Evolutionary conservation across 2,888 invertebrate genomes (phyloP).

Genomic region (Protodeltote pygarga): DNA sequence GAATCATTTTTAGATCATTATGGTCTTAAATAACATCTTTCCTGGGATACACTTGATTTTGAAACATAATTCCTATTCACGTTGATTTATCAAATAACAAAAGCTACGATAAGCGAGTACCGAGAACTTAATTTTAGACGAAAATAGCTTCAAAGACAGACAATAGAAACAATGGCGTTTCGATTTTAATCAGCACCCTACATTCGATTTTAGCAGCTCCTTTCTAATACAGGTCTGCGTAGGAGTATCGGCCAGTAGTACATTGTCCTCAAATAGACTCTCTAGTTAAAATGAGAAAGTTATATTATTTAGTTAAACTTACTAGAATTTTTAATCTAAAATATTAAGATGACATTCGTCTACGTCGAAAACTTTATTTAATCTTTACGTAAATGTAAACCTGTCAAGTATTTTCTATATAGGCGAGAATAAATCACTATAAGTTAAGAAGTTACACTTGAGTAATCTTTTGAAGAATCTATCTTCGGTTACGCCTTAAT

Average conservation of each 20-base stretch:
- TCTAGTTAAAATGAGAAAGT: conserved; percentile 36
- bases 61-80: conserved; percentile 14
- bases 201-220: conserved; percentile 49
- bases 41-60: conserved; percentile 16
- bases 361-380: conserved; percentile 1
- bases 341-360: conserved; percentile 5
- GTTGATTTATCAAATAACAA: conserved; percentile 32
- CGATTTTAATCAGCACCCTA: conserved; percentile 51
- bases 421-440: conserved; percentile 13
- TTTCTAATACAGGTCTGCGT: conserved; percentile 52
- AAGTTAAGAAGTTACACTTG: conserved; percentile 12
- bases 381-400: conserved; percentile 10
- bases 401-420: conserved; percentile 23
- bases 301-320: conserved; percentile 1
- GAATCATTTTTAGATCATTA: conserved; percentile 28
- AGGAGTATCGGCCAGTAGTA: conserved; percentile 49
- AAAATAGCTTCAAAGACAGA: conserved; percentile 35
- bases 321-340: conserved; percentile 1
- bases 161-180: conserved; percentile 52
- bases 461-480: conserved; percentile 21
- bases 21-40: conserved; percentile 29
- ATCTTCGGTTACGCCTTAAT: conserved; percentile 18
- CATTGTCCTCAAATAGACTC: conserved; percentile 29
- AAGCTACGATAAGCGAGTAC: conserved; percentile 30
- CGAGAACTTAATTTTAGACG: conserved; percentile 24